phyloP scores from a whole-genome alignment of 2,888 invertebrate genomes.

The Caenorhabditis japonica region DNA sequence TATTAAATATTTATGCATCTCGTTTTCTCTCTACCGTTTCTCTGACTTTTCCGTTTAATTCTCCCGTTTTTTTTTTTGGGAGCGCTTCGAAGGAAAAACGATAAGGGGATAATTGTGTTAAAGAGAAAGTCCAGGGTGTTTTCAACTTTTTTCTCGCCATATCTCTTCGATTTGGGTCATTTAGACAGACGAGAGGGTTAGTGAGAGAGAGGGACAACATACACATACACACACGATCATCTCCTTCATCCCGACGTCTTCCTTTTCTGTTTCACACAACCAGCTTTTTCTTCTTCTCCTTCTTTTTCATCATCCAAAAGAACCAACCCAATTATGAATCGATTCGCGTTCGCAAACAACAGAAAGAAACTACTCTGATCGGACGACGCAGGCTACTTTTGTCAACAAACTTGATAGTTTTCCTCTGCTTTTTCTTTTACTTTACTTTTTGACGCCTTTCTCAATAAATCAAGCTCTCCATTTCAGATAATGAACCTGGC shows the following conservation, averaged over 20 bases:
- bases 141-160: conserved; percentile 39
- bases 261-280: conserved; percentile 17
- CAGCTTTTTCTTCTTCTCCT: conserved; percentile 34
- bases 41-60: too few species aligned
- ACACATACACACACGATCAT: conserved; percentile 20
- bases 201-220: neutral
- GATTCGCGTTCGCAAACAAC: conserved; percentile 37
- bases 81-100: neutral
- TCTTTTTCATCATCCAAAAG: conserved; percentile 11
- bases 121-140: conserved; percentile 42
- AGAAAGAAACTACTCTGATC: conserved; percentile 1
- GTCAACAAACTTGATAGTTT: conserved; percentile 41
- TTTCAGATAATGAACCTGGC: conserved; percentile 50
- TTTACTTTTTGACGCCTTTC: neutral
- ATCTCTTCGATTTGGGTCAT: conserved; percentile 46
- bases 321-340: conserved; percentile 42
- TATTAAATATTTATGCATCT: neutral
- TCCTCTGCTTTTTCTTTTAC: neutral
- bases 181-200: too few species aligned
- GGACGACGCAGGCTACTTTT: conserved; percentile 26
- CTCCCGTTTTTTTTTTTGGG: neutral
- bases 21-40: neutral
- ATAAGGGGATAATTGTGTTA: conserved; percentile 13
- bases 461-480: too few species aligned
- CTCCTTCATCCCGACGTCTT: conserved; percentile 7